Conservation (phyloP, 53 echinoderm and acorn worm species). For the Temnopleurus reevesii region DNA sequence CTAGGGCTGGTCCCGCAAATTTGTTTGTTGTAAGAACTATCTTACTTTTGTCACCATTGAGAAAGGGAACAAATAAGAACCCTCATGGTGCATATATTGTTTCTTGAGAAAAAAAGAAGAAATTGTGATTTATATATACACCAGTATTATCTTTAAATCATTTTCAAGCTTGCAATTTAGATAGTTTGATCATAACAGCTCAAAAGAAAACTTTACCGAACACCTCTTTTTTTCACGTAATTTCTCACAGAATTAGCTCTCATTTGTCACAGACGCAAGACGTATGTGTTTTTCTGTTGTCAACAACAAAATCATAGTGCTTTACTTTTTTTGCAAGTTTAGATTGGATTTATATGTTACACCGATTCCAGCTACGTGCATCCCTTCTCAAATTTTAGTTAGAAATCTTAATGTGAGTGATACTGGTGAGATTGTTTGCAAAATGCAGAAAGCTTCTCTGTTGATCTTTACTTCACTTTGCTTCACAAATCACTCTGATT, state of each 20-base stretch:
- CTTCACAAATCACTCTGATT: conserved; percentile 4
- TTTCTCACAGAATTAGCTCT: background rate
- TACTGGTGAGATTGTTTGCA: background rate
- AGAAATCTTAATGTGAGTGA: background rate
- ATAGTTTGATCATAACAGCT: background rate
- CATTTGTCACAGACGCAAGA: background rate
- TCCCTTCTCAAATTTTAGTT: background rate
- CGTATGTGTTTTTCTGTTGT: background rate
- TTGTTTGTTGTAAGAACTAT: conserved; percentile 36
- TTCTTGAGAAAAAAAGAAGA: conserved; percentile 18
- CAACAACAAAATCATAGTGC: no score
- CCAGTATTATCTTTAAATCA: conserved; percentile 28
- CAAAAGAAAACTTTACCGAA: background rate
- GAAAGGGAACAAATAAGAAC: conserved; percentile 38
- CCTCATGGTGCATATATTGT: conserved; percentile 40
- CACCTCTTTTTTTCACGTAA: background rate
- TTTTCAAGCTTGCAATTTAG: conserved; percentile 18
- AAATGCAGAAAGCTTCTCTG: background rate
- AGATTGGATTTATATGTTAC: background rate
- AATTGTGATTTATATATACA: conserved; percentile 32
- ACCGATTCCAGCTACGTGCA: background rate
- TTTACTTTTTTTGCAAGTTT: background rate
- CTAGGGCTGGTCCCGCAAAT: conserved; percentile 51
- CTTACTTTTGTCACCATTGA: conserved; percentile 31
- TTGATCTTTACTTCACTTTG: background rate